Evolutionary conservation across 2,888 invertebrate species (phyloP), one percentile per base, ranked within the genome.

Genomic region (Myopa tessellatipennis): DNA sequence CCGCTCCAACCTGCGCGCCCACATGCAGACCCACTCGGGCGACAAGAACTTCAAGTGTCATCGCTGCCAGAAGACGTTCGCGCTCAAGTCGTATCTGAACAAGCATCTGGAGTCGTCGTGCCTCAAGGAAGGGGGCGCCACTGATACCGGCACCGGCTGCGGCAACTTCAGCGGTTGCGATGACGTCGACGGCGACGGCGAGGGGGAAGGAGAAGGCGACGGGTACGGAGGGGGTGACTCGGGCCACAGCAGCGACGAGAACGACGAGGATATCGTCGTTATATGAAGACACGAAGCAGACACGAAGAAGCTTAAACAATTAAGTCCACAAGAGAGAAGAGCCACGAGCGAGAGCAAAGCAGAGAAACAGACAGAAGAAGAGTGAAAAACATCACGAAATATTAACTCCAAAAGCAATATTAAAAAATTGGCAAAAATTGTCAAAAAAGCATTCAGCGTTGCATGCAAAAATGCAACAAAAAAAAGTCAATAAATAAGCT

Each of bases 61-160:
- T 82, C 92, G 94, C 81, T 98, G 98, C 90, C 92, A 94, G 87
- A 97, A 97, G 90, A 93, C 94, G 40, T 98, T 98, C 90, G 97
- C 97, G 34, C 93, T 98, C 83, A 98, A 98, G 90, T 97, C 97
- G 82, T 98, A 98, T 91, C 92, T 98, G 78, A 97, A 96, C 90
- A 98, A 98, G 90, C 98, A 98, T 90, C 93, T 95, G 86, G 98
- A 98, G 90, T 95, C 96, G 58, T 94, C 96, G 40, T 98, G 98
- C 89, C 91, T 92, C 85, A 92, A 92, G 82, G 93, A 93, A 72
- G 80, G 81, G 3, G 83, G 83, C 6, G 82, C 80, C 55, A 80
- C 82, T 52, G 80, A 81, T 34, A 73, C 26, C 18, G 75, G 73
- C 34, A 67, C 36, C 18, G 68, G 75, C 4, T 40, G 14, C 14